Conservation (phyloP, 2,888 invertebrate species). For the Trachelus stipa region DNA sequence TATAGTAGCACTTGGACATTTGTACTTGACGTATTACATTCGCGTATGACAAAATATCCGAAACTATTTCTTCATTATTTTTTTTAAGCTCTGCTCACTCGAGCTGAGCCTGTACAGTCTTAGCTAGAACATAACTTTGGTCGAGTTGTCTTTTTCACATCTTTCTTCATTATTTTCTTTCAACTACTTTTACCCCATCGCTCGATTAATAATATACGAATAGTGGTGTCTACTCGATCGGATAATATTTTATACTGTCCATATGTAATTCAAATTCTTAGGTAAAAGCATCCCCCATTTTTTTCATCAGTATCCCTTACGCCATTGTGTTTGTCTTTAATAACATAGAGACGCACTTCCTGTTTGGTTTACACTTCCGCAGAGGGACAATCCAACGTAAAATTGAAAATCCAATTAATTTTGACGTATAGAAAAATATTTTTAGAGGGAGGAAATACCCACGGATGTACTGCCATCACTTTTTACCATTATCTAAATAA, state of each 20-base stretch:
- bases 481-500: conserved; percentile 17
- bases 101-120: conserved; percentile 33
- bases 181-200: not conserved
- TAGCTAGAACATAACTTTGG: conserved; percentile 39
- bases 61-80: conserved; percentile 24
- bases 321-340: not conserved
- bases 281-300: not conserved
- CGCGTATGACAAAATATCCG: conserved; percentile 56
- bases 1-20: conserved; percentile 45
- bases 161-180: conserved; percentile 27
- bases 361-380: not conserved
- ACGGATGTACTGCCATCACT: not conserved
- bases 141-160: conserved; percentile 30
- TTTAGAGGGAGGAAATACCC: not conserved
- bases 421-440: not conserved
- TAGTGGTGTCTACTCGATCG: not conserved
- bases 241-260: not conserved
- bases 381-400: not conserved
- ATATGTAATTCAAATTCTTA: not conserved
- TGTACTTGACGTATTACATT: conserved; percentile 54
- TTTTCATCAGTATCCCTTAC: not conserved
- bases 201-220: not conserved
- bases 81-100: not conserved
- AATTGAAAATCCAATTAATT: not conserved
- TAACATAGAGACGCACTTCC: not conserved